These are phyloP conservation scores for Anthoscopus minutus DNA, from an alignment of 2,113 vertebrate species.

Conservation along the genomic window DNA sequence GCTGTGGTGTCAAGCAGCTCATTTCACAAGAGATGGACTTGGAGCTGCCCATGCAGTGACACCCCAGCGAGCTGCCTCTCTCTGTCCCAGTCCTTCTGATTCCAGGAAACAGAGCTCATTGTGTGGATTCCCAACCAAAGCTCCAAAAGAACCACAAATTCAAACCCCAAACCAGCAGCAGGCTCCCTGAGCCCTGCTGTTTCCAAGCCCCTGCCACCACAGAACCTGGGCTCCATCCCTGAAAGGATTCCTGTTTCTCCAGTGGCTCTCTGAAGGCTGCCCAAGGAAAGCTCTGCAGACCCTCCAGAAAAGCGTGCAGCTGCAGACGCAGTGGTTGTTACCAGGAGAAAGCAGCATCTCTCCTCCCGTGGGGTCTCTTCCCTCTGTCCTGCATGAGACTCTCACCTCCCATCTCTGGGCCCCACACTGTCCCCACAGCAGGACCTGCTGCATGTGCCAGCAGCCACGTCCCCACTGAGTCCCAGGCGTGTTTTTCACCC, in stretches of 20 bases:
- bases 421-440: neutral
- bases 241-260: neutral
- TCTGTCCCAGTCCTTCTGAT: neutral
- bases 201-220: neutral
- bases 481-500: neutral
- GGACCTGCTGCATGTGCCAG: neutral
- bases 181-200: neutral
- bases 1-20: neutral
- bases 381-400: fast-evolving
- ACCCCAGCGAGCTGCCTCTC: neutral
- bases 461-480: neutral
- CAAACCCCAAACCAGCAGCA: neutral
- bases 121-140: neutral
- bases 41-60: fast-evolving
- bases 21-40: neutral
- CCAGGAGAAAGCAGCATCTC: neutral
- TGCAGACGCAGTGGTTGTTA: fast-evolving
- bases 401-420: neutral
- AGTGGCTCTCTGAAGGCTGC: neutral
- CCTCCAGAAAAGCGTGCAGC: neutral
- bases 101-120: neutral
- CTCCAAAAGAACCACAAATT: neutral
- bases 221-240: neutral
- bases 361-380: fast-evolving
- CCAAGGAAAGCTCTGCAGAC: neutral